phyloP scores from a whole-genome alignment of 2,113 vertebrate genomes.

The Felis chaus region DNA sequence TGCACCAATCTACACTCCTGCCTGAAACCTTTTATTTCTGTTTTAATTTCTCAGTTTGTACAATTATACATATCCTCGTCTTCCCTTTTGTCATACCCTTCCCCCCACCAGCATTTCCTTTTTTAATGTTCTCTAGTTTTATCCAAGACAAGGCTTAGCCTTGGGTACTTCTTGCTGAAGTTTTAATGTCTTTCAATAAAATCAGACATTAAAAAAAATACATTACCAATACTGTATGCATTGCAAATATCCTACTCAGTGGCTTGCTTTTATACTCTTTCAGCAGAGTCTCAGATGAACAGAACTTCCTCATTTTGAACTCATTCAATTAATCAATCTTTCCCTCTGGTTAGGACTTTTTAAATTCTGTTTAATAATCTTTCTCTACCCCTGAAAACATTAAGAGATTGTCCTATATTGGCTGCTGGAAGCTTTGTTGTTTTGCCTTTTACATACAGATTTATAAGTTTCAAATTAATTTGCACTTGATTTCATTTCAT shows the following conservation, averaged over 20 bases:
- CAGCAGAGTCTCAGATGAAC: not conserved
- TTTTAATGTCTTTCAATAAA: conserved; percentile 85
- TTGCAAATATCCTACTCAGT: not conserved
- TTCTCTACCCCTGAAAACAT: not conserved
- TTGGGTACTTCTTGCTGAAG: conserved; percentile 69
- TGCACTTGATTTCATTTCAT: not conserved
- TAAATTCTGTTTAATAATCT: not conserved
- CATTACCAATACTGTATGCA: not conserved
- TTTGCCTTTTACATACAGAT: not conserved
- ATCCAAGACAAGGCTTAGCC: conserved; percentile 69
- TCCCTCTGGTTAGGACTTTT: not conserved
- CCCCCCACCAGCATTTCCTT: not conserved
- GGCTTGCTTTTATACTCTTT: not conserved
- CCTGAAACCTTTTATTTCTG: not conserved
- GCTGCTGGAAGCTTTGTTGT: not conserved
- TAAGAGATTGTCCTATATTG: not conserved
- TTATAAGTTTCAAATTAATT: not conserved
- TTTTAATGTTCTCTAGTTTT: conserved; percentile 75
- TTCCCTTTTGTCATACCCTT: not conserved
- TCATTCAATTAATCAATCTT: not conserved
- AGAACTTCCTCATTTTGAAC: not conserved
- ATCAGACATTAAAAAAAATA: conserved; percentile 61
- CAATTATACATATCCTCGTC: conserved; percentile 67
- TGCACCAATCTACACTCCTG: not conserved
- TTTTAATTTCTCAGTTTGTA: conserved; percentile 59